phyloP scores from a whole-genome alignment of 2,888 invertebrate species.

The Eristalis tenax region DNA sequence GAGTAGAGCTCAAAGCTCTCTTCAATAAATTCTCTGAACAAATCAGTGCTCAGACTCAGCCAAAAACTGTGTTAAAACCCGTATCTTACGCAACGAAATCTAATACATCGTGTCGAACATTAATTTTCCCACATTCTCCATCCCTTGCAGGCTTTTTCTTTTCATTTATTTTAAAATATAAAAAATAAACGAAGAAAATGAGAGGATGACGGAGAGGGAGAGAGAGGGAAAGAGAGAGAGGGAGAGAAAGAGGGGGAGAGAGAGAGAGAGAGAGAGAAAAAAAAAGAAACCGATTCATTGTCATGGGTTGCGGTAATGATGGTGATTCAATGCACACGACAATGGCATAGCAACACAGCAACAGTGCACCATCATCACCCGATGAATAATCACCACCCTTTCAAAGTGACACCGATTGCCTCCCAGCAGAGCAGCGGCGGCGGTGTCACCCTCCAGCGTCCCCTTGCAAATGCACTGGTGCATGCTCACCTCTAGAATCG shows the following conservation, averaged over 20 bases:
- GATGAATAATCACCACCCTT: conserved; percentile 51
- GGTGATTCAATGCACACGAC: conserved; percentile 56
- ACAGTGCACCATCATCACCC: neutral
- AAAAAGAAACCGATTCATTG: conserved; percentile 49
- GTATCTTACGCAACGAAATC: conserved; percentile 48
- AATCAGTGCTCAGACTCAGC: too few relatives aligned
- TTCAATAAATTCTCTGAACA: too few relatives aligned
- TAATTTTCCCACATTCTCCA: conserved; percentile 45
- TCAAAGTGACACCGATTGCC: conserved; percentile 21
- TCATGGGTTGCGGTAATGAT: conserved; percentile 60
- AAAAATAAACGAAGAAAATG: neutral
- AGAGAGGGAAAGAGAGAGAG: too few relatives aligned
- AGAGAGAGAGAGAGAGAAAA: neutral
- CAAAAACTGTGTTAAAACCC: neutral
- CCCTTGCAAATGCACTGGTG: conserved; percentile 30
- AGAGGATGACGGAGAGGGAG: neutral
- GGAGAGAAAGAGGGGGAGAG: neutral
- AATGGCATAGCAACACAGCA: conserved; percentile 48
- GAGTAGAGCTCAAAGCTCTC: too few relatives aligned
- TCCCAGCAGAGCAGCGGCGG: too few relatives aligned
- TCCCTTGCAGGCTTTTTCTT: conserved; percentile 18
- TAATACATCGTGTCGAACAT: conserved; percentile 46
- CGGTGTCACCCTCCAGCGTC: neutral
- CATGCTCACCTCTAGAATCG: conserved; percentile 49
- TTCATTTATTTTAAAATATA: conserved; percentile 19